Conservation (phyloP, 1,140 invertebrate species). For the Mamestra configurata region DNA sequence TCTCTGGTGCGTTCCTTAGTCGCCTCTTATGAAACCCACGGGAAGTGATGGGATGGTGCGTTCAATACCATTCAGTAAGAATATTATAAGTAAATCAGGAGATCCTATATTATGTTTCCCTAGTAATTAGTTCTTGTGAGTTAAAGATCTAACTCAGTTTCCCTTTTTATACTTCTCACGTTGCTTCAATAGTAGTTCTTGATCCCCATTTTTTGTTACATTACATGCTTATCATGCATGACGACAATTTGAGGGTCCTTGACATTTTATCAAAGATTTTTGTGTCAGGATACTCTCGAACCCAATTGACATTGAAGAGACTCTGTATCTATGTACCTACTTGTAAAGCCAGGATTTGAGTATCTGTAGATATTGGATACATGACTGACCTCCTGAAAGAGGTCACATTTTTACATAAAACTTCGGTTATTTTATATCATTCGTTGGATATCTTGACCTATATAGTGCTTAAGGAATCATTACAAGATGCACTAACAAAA, state of each 20-base stretch:
- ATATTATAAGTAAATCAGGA: too few relatives aligned
- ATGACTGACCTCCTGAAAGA: neutral
- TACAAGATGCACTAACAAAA: too few relatives aligned
- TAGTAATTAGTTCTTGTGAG: too few relatives aligned
- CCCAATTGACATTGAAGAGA: conserved; percentile 2
- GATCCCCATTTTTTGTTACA: conserved; percentile 6
- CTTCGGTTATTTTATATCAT: too few relatives aligned
- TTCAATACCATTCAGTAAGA: too few relatives aligned
- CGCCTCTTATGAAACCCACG: too few relatives aligned
- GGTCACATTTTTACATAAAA: neutral
- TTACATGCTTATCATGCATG: conserved; percentile 8
- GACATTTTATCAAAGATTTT: conserved; percentile 5
- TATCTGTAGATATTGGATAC: neutral
- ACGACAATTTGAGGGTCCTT: neutral
- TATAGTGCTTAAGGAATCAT: too few relatives aligned
- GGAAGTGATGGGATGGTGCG: too few relatives aligned
- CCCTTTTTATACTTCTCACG: neutral
- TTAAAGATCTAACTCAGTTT: too few relatives aligned
- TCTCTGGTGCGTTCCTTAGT: too few relatives aligned
- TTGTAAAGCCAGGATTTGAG: neutral
- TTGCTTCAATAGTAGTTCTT: neutral
- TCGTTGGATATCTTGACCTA: too few relatives aligned
- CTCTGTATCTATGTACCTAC: neutral
- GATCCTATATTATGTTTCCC: too few relatives aligned
- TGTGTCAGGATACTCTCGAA: neutral